Evolutionary conservation across 2,797 vertebrate species (phyloP).

Genomic region (Tokudaia tokunoshimensis): DNA sequence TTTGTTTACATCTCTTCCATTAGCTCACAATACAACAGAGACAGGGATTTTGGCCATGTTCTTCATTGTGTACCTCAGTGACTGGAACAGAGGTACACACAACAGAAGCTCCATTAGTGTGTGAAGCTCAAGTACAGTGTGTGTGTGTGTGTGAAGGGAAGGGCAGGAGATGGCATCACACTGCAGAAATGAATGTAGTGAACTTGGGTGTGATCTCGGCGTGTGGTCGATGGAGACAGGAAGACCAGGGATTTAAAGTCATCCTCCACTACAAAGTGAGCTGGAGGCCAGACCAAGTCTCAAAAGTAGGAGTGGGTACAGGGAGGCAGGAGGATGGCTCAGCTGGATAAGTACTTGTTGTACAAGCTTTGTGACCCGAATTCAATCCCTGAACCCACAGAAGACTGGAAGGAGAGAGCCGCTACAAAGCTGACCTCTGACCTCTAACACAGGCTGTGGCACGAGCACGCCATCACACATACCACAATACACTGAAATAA

Average conservation of each 20-base stretch:
- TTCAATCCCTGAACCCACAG: background rate
- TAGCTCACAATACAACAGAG: background rate
- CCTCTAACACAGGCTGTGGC: background rate
- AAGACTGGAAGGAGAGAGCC: background rate
- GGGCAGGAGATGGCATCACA: background rate
- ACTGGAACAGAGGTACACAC: background rate
- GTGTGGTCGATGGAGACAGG: background rate
- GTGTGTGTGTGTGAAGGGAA: background rate
- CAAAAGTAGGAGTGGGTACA: background rate
- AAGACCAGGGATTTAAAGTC: background rate
- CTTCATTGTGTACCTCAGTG: background rate
- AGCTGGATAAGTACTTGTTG: background rate
- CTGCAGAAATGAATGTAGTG: background rate
- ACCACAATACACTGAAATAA: background rate
- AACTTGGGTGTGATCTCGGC: background rate
- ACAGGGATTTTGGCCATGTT: background rate
- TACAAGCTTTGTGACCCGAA: background rate
- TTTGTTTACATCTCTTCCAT: constrained; percentile 24
- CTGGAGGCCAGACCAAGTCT: background rate
- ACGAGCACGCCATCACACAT: too few relatives aligned
- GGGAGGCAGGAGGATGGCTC: background rate
- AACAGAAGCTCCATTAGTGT: background rate
- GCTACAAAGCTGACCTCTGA: background rate
- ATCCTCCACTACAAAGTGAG: background rate
- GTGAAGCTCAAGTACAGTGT: background rate